These are phyloP conservation scores for Enoplosus armatus DNA, from an alignment of 2,797 vertebrate genomes.

Conservation along the genomic window DNA sequence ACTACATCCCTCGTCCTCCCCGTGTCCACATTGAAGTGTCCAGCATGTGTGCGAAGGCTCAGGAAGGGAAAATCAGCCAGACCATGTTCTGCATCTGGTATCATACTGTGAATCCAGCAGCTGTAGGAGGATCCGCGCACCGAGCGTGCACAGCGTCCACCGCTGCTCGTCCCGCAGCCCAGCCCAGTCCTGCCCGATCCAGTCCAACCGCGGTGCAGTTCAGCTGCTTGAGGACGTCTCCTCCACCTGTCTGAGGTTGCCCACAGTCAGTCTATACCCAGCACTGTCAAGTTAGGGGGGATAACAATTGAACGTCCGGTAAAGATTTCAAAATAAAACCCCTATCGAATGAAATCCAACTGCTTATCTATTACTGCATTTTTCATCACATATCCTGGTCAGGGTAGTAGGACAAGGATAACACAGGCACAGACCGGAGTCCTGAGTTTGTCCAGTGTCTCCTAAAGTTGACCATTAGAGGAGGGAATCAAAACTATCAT, in stretches of 20 bases:
- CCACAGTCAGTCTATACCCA: constrained; percentile 55
- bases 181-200: constrained; percentile 66
- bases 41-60: constrained; percentile 69
- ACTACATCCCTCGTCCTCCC: constrained; percentile 70
- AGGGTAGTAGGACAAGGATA: not conserved
- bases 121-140: constrained; percentile 66
- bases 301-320: constrained; percentile 8
- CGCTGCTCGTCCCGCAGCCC: constrained; percentile 72
- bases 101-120: constrained; percentile 61
- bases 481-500: not conserved
- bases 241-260: constrained; percentile 82
- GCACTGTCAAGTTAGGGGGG: not conserved
- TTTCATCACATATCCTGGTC: not conserved
- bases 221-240: constrained; percentile 72
- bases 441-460: not conserved
- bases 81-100: constrained; percentile 59
- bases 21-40: constrained; percentile 63
- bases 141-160: constrained; percentile 63
- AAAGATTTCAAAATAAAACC: constrained; percentile 47
- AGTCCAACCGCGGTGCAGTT: constrained; percentile 63
- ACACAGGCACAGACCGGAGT: not conserved
- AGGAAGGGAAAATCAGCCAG: constrained; percentile 63
- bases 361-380: not conserved
- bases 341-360: accelerated
- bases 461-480: not conserved